Evolutionary conservation across 2,797 vertebrate genomes (phyloP).

Genomic region (Phoeniculus purpureus): DNA sequence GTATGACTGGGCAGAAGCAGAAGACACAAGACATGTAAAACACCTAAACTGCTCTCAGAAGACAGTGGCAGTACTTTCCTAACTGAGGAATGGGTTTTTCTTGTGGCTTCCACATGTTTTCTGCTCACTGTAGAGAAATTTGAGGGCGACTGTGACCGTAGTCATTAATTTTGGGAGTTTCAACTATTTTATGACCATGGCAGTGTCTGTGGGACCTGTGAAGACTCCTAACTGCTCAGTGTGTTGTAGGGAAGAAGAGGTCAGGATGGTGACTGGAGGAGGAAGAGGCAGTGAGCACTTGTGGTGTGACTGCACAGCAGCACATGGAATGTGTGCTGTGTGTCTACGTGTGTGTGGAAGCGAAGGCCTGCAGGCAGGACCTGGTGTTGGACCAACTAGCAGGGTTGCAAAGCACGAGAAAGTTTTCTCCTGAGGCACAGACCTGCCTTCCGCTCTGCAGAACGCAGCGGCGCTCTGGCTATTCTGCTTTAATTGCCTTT

Average conservation of each 20-base stretch:
- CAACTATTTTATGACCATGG: neutral
- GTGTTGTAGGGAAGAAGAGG: neutral
- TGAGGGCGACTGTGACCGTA: neutral
- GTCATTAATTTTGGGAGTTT: neutral
- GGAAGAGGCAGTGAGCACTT: neutral
- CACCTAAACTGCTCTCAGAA: neutral
- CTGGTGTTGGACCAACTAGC: neutral
- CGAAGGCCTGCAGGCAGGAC: neutral
- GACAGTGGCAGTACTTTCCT: neutral
- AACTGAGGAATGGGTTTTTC: neutral
- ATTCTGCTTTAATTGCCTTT: conserved; percentile 26
- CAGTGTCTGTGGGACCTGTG: neutral
- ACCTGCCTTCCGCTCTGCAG: neutral
- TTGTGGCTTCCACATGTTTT: neutral
- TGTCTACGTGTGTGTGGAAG: neutral
- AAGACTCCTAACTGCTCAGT: neutral
- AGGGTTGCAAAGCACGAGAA: neutral
- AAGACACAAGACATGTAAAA: neutral
- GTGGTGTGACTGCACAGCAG: rapidly evolving
- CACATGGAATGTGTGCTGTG: neutral
- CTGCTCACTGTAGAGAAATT: neutral
- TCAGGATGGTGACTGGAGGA: neutral
- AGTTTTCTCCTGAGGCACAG: neutral
- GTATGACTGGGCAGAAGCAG: neutral
- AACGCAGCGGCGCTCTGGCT: neutral